Conservation (phyloP, 2,113 vertebrate species). For the Motacilla alba region DNA sequence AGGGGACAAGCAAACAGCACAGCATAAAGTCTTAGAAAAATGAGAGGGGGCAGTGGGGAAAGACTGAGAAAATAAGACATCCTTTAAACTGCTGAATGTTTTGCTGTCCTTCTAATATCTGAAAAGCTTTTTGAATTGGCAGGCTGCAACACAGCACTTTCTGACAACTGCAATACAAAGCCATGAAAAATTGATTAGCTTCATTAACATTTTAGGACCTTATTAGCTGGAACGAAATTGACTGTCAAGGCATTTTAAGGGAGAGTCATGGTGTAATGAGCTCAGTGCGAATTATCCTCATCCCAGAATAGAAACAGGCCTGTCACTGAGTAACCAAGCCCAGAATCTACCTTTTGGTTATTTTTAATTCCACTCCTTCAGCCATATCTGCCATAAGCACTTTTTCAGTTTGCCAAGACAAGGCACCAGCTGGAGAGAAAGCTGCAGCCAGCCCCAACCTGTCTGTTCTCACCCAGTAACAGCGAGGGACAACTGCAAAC, state of each 20-base stretch:
- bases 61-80: not conserved
- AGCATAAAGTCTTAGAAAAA: not conserved
- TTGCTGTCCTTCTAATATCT: not conserved
- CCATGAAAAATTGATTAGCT: constrained; percentile 60
- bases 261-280: constrained; percentile 18
- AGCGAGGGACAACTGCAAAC: not conserved
- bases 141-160: not conserved
- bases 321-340: not conserved
- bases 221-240: constrained; percentile 49
- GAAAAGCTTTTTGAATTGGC: not conserved
- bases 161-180: not conserved
- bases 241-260: constrained; percentile 48
- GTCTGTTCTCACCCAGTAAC: not conserved
- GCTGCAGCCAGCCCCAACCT: not conserved
- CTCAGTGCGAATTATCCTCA: not conserved
- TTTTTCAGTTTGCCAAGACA: not conserved
- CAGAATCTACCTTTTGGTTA: constrained; percentile 24
- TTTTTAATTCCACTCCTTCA: not conserved
- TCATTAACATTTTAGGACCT: constrained; percentile 64
- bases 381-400: not conserved
- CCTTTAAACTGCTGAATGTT: not conserved
- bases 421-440: not conserved
- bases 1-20: not conserved
- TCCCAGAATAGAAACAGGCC: constrained; percentile 29
- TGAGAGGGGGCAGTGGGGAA: not conserved